Evolutionary conservation across 2,797 vertebrate species (phyloP).

Genomic region (Chaunax sp.): DNA sequence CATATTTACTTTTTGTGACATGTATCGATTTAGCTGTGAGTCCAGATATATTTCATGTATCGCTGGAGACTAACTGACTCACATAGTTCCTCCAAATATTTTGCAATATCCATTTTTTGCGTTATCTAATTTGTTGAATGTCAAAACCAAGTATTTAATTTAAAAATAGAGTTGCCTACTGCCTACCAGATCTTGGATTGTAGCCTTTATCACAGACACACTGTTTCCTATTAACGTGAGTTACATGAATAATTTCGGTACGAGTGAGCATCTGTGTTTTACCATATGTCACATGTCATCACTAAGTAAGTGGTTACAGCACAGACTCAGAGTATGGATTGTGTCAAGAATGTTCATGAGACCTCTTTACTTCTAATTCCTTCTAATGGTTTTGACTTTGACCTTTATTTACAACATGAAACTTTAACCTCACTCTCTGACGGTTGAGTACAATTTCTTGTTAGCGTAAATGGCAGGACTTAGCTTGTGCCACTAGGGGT

Average conservation of each 20-base stretch:
- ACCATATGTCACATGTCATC: background rate
- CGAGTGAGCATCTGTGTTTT: constrained; percentile 8
- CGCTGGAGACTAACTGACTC: background rate
- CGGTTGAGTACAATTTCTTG: constrained; percentile 1
- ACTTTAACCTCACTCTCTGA: constrained; percentile 21
- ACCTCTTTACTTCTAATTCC: constrained; percentile 14
- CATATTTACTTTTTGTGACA: constrained; percentile 2
- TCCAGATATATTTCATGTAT: constrained; percentile 6
- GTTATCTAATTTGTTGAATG: constrained; percentile 1
- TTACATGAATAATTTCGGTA: constrained; percentile 5
- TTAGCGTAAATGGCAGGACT: background rate
- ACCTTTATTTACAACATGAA: constrained; percentile 37
- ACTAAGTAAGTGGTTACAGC: constrained; percentile 7
- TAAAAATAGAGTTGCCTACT: constrained; percentile 29
- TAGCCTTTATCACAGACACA: constrained; percentile 27
- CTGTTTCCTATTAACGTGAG: constrained; percentile 33
- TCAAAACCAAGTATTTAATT: constrained; percentile 25
- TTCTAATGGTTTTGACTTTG: constrained; percentile 58
- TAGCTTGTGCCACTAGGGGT: constrained; percentile 65
- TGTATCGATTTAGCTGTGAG: constrained; percentile 30
- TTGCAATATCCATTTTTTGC: no score
- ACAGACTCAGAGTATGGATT: constrained; percentile 9
- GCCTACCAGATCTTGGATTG: constrained; percentile 2
- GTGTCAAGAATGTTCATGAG: constrained; percentile 33
- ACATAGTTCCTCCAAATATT: constrained; percentile 1